Evolutionary conservation across 1,140 invertebrate species (phyloP).

Genomic region (Drosophila burlai): DNA sequence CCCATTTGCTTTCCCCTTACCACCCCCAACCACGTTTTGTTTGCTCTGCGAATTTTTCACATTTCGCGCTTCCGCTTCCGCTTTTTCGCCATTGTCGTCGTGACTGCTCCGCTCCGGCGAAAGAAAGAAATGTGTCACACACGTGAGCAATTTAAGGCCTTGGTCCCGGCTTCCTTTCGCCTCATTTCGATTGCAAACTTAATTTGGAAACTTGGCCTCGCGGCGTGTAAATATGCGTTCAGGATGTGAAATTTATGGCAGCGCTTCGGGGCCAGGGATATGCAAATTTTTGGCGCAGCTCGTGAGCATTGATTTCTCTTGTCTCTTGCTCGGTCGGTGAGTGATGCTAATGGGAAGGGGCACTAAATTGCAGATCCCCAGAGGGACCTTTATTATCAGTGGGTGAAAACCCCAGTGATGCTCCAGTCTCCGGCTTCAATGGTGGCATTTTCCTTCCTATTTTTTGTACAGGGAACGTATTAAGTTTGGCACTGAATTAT

Average conservation of each 20-base stretch:
- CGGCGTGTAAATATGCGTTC: conserved; percentile 61
- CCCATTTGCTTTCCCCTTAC: neutral
- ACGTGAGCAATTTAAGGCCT: conserved; percentile 80
- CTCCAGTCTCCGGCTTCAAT: neutral
- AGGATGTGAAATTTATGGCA: conserved; percentile 65
- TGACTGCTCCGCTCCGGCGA: conserved; percentile 17
- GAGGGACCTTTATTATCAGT: conserved; percentile 2
- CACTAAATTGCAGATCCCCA: conserved; percentile 7
- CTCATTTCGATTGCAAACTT: conserved; percentile 80
- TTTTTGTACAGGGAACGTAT: neutral
- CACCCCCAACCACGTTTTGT: conserved; percentile 45
- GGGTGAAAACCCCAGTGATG: neutral
- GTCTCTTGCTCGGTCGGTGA: neutral
- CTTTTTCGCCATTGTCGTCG: conserved; percentile 51
- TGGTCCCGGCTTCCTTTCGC: conserved; percentile 32
- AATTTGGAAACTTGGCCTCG: conserved; percentile 68
- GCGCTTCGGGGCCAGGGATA: conserved; percentile 19
- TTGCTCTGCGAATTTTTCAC: conserved; percentile 69
- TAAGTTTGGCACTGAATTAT: neutral
- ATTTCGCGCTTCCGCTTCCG: conserved; percentile 75
- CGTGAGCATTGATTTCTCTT: conserved; percentile 66
- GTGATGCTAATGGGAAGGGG: conserved; percentile 13
- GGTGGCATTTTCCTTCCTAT: neutral
- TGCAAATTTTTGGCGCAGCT: conserved; percentile 52
- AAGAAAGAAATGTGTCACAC: conserved; percentile 76